Evolutionary conservation across 2,888 invertebrate species (phyloP), one percentile per base, ranked within the genome.

Genomic region (Carterocephalus palaemon): DNA sequence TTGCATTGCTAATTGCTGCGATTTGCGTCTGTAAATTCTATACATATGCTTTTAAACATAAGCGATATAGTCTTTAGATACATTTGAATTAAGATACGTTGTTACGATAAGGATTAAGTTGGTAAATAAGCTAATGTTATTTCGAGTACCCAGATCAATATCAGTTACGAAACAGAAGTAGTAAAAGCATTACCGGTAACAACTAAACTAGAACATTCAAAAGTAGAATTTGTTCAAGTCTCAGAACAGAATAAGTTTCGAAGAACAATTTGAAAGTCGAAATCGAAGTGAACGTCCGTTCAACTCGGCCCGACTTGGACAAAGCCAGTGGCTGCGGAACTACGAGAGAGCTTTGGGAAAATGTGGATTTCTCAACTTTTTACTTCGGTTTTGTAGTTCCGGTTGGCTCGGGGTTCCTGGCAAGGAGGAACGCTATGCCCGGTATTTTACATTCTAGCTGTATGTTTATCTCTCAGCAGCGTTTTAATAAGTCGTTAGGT

Each of bases 191-290:
- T 24, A 17, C 23, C 15, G 16, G 23, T 5, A 23, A 36, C 36
- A 19, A 10, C 23, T 36, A 23, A 22, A 29, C 29, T 41, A 19
- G 12, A 23, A 16, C 28, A 9, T 23, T 43, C 23, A 17, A 8
- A 22, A 36, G 43, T 22, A 36, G 9, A 43, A 37, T 43, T 37
- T 36, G 36, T 43, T 37, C 29, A 31, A 37, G 28, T 43, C 26
- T 22, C 13, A 9, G 19, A 43, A 38, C 13, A 31, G 43, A 23
- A 23, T 17, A 41, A 52, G 20, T 43, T 37, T 29, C 23, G 8
- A 37, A 23, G 51, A 67, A 68, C 64, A 63, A 64, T 64, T 67
- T 61, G 55, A 55, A 67, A 70, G 65, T 70, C 57, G 55, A 53
- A 68, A 66, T 62, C 57, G 60, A 60, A 60, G 64, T 60, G 61